Percentiles rank a stretch among this genome's conserved stretches.
phyloP scores from a whole-genome alignment of 1,140 invertebrate species.

The Zaprionus ornatus region DNA sequence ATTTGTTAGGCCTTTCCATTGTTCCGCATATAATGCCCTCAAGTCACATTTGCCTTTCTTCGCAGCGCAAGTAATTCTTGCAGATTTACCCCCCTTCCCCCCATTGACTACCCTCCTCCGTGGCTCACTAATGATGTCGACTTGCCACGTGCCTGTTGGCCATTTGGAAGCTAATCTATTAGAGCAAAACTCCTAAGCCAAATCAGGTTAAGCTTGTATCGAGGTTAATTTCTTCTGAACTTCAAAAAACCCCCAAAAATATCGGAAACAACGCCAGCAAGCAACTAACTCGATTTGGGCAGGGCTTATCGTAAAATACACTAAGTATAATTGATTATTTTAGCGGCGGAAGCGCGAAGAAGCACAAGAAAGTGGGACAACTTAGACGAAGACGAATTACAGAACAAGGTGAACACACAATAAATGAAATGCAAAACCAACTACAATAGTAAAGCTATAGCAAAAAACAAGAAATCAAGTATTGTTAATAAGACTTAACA shows the following conservation, averaged over 20 bases:
- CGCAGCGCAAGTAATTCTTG: constrained; percentile 18
- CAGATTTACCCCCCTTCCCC: constrained; percentile 37
- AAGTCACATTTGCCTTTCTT: constrained; percentile 39
- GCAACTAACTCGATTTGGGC: constrained; percentile 4
- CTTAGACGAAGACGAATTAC: background rate
- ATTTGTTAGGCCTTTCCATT: constrained; percentile 40
- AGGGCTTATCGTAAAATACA: constrained; percentile 13
- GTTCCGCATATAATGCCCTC: constrained; percentile 35
- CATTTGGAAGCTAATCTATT: constrained; percentile 32
- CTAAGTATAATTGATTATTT: constrained; percentile 33
- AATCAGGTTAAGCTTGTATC: constrained; percentile 52
- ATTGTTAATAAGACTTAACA: too few species aligned
- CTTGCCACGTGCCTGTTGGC: constrained; percentile 56
- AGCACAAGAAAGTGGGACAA: constrained; percentile 2
- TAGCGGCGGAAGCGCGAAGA: constrained; percentile 11
- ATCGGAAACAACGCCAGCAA: constrained; percentile 1
- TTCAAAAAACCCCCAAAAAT: background rate
- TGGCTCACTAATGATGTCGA: constrained; percentile 62
- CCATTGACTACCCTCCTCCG: background rate
- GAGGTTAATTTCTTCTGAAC: constrained; percentile 56
- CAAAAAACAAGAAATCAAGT: too few species aligned
- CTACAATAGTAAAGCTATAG: background rate
- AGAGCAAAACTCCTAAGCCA: constrained; percentile 3
- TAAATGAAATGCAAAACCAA: background rate
- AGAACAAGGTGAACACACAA: background rate